phyloP scores from a whole-genome alignment of 1,140 invertebrate genomes.

The Camponotus pennsylvanicus region DNA sequence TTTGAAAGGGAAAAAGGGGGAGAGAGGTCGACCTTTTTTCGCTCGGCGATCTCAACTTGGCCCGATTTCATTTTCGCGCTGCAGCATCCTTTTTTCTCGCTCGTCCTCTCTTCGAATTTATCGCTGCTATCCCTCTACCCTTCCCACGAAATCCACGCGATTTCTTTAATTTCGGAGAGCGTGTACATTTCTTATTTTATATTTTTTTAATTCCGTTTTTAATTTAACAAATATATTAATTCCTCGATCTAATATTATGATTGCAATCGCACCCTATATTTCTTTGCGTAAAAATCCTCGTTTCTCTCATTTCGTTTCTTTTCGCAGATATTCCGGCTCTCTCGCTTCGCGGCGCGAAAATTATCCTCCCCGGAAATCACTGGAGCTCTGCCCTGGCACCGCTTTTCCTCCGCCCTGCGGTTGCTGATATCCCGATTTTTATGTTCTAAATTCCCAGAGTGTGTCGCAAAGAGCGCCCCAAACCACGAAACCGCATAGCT shows the following conservation, averaged over 20 bases:
- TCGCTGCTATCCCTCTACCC: background rate
- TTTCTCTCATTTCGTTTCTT: background rate
- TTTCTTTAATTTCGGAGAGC: background rate
- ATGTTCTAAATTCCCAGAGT: slow-evolving; percentile 42
- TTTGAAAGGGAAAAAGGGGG: slow-evolving; percentile 50
- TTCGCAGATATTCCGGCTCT: background rate
- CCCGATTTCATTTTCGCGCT: slow-evolving; percentile 76
- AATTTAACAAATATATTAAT: background rate
- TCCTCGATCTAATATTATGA: slow-evolving; percentile 12
- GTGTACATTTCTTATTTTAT: background rate
- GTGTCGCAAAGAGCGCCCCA: slow-evolving; percentile 20
- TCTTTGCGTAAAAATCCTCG: background rate
- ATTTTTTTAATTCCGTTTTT: background rate
- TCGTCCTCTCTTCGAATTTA: background rate
- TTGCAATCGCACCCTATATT: background rate
- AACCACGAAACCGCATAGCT: slow-evolving; percentile 29
- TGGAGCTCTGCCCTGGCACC: background rate
- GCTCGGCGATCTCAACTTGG: slow-evolving; percentile 73
- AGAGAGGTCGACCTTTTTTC: slow-evolving; percentile 65
- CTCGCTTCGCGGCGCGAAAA: slow-evolving; percentile 7
- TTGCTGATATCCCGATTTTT: slow-evolving; percentile 52
- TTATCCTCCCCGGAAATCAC: slow-evolving; percentile 54
- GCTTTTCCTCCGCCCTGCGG: slow-evolving; percentile 4
- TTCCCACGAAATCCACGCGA: background rate
- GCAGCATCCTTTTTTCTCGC: slow-evolving; percentile 7